Evolutionary conservation across 2,113 vertebrate species (phyloP).

Genomic region (Toxostoma redivivum): DNA sequence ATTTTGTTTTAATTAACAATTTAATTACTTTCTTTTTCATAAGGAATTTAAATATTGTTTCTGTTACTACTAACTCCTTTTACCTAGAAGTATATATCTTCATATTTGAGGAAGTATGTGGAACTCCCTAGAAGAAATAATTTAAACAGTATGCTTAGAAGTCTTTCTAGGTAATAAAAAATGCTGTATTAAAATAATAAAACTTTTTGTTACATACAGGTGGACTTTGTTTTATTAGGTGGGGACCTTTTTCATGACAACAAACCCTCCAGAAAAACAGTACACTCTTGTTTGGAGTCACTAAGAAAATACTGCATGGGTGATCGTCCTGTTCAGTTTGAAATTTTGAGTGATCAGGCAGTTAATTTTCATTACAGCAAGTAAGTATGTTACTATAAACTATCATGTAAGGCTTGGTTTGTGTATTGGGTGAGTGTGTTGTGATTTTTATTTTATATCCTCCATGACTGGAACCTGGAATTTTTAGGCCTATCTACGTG

Average conservation of each 20-base stretch:
- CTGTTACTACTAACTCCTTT: neutral
- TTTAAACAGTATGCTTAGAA: neutral
- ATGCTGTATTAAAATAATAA: conserved; percentile 28
- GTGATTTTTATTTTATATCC: neutral
- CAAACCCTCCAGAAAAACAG: conserved; percentile 91
- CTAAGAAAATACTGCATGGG: conserved; percentile 94
- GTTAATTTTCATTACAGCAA: conserved; percentile 93
- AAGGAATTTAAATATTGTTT: neutral
- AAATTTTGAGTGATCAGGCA: conserved; percentile 92
- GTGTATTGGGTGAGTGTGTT: neutral
- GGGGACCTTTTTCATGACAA: conserved; percentile 99
- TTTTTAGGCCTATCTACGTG: neutral
- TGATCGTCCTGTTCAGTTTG: conserved; percentile 89
- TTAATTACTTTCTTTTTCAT: neutral
- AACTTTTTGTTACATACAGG: conserved; percentile 74
- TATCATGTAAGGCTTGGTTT: neutral
- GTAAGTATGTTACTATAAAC: conserved; percentile 72
- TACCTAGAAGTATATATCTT: neutral
- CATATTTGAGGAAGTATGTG: neutral
- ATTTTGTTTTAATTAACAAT: neutral
- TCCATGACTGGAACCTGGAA: neutral
- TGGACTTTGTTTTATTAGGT: conserved; percentile 94
- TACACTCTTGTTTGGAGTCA: conserved; percentile 84
- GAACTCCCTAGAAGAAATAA: neutral
- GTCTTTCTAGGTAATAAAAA: neutral